Conservation (phyloP, 1,140 invertebrate genomes). For the Ridgeia piscesae region DNA sequence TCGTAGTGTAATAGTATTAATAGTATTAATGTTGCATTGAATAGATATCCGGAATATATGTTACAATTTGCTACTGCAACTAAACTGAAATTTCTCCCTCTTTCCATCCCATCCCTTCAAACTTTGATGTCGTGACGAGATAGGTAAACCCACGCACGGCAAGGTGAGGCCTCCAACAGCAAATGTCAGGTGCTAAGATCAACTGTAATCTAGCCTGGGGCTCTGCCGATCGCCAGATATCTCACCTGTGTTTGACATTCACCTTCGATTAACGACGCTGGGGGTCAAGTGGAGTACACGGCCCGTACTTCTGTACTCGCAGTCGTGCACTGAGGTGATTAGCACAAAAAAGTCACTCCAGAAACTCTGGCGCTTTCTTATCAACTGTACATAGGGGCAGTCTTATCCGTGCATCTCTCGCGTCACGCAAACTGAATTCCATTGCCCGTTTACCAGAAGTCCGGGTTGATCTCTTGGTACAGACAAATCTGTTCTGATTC, state of each 20-base stretch:
- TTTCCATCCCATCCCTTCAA: background rate
- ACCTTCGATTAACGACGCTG: background rate
- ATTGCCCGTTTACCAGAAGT: background rate
- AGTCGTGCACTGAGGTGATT: background rate
- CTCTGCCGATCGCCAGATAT: background rate
- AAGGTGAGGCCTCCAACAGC: background rate
- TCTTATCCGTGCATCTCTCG: background rate
- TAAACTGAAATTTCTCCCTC: background rate
- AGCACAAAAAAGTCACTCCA: background rate
- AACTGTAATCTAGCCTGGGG: background rate
- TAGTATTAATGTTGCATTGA: background rate
- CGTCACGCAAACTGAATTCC: background rate
- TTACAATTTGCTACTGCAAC: background rate
- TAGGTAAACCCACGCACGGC: background rate
- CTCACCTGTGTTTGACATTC: background rate
- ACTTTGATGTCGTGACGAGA: background rate
- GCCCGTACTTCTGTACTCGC: background rate
- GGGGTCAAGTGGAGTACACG: background rate
- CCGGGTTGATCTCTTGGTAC: background rate
- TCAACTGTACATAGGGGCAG: background rate
- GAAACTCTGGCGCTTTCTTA: background rate
- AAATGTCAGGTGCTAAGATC: background rate
- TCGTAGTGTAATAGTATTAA: no score
- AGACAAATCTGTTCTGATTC: background rate
- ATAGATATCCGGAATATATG: background rate